Evolutionary conservation across 37 sponge, comb jelly and placozoan species (phyloP), one percentile per base, ranked within the genome.

Genomic region (Axinella damicornis): DNA sequence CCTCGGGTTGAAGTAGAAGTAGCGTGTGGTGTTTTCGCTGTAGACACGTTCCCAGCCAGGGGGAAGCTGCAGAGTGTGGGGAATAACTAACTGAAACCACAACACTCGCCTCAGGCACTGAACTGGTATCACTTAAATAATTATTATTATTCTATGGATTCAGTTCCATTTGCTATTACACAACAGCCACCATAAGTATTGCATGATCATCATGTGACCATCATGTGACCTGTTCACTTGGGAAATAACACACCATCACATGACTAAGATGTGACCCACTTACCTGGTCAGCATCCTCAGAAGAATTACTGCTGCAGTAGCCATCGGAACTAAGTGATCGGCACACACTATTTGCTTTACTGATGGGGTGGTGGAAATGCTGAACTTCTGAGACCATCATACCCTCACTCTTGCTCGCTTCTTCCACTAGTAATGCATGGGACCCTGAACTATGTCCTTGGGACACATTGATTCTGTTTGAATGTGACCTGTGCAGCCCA

Each of bases 41-140:
- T 87, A 87, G 2, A 78, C 89, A 32, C 83, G 76, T 27, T 58
- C 63, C 89, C 89, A 89, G 22, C 89, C 89, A 60, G 73, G 46
- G 15, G 89, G 89, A 28, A 89, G 83, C 77, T 82, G 52, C 54
- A 18, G 33, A 12, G 2, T 24, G 9, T 46, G 9, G 46, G 46
- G 9, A 46, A 46, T 9, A 46, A 9, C 46, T 46, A 46, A 4
- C 46, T 46, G 9, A 46, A 9, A 46, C 46, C 46, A 46, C 46
- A 46, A 46, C 46, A 46, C 46, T 12, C 46, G 9, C 6, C 9
- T 4, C 46, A 12, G n/a, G 46, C 46, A 46, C 9, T 4, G 46
- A 46, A 46, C 46, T 46, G 9, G n/a, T n/a, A n/a, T n/a, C n/a
- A n/a, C n/a, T n/a, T n/a, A n/a, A 15, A 76, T 61, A 59, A 58